Base-by-base conservation (phyloP, 2,888 invertebrate genomes). In the Elmis aenea region DNA sequence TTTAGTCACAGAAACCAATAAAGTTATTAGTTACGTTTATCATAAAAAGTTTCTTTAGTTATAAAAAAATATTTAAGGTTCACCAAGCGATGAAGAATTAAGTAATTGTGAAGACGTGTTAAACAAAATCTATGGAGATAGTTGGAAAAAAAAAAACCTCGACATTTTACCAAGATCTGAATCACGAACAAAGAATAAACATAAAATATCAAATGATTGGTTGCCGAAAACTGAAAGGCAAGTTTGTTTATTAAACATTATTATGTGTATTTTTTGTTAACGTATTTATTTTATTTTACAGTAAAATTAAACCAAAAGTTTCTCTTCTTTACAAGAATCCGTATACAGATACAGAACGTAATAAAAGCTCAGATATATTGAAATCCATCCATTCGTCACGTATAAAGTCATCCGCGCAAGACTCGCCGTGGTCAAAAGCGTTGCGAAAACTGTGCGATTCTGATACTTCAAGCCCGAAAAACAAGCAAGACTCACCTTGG, bases 81-180 rank as follows among this genome's bases (percentile, higher is more conserved):
- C 8, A 18, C 18, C 8, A 8, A 8, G 8, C 8, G 18, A 18
- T 18, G 18, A 18, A 18, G 22, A 30, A 29, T 14, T 24, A 30
- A 40, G 48, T 11, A 47, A 45, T 23, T 33, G 44, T 21, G 48
- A 51, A 27, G 51, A 51, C 26, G 16, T 66, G 10, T 46, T 66
- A 25, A 64, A 66, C 44, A 50, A 56, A 26, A 26, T 67, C 4
- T 67, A 66, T 51, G 67, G 67, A 16, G 43, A 51, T 20, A 53
- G 50, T 21, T 67, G 67, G 67, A 57, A 63, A 45, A 51, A 50
- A 30, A 57, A 61, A 34, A 55, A 53, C 40, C 51, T 60, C 13
- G 40, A 50, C 26, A 46, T 65, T 29, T 44, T 62, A 32, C 52
- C 59, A 3, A 51, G 46, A 45, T 58, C 60, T 8, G 63, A 59